Evolutionary conservation across 2,113 vertebrate genomes (phyloP).

Genomic region (Podarcis cretensis): DNA sequence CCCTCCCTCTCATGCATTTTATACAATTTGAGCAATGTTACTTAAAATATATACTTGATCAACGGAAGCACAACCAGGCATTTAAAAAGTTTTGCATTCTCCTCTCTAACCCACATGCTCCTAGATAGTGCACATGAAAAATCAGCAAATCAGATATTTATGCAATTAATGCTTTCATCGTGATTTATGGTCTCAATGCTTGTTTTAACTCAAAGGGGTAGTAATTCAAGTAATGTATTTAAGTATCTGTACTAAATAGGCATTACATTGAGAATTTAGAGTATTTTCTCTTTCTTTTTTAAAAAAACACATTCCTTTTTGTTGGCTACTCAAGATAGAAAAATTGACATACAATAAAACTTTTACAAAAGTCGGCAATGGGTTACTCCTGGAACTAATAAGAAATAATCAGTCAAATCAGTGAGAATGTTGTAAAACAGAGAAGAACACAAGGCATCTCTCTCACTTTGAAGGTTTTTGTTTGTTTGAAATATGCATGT

Average conservation of each 20-base stretch:
- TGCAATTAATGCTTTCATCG: constrained; percentile 62
- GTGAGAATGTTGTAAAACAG: neutral
- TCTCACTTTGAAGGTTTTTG: neutral
- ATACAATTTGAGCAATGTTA: neutral
- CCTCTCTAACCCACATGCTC: constrained; percentile 15
- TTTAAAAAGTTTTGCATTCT: neutral
- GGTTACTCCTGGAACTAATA: neutral
- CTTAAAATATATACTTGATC: neutral
- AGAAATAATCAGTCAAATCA: fast-evolving
- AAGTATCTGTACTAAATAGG: constrained; percentile 42
- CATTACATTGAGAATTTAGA: constrained; percentile 18
- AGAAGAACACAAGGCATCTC: neutral
- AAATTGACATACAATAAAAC: neutral
- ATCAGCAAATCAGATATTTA: constrained; percentile 63
- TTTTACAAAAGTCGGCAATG: neutral
- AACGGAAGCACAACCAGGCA: neutral
- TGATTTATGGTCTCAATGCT: constrained; percentile 58
- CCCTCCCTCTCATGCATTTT: constrained; percentile 1
- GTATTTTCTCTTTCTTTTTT: constrained; percentile 9
- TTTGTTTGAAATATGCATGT: neutral
- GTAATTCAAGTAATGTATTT: neutral
- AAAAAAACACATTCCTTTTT: neutral
- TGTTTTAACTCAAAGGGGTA: constrained; percentile 61
- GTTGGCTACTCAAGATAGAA: neutral
- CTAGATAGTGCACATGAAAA: constrained; percentile 42